Base-by-base conservation (phyloP, 2,888 invertebrate genomes). In the Stomorhina lunata region DNA sequence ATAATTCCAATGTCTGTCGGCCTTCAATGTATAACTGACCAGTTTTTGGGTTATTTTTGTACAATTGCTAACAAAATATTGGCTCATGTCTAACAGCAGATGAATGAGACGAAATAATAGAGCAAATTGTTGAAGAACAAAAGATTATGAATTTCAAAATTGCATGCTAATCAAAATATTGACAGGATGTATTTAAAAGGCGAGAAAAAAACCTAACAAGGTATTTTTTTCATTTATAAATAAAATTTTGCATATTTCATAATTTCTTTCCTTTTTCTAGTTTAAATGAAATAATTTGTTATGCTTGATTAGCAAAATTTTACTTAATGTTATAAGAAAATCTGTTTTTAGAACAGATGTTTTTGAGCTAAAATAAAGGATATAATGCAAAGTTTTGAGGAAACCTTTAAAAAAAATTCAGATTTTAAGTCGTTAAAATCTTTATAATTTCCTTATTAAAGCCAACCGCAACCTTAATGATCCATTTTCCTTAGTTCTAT, bases 81-180 rank as follows among this genome's bases (percentile, higher is more conserved):
- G n/a, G 17, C 2, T 29, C 12, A 10, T 50, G n/a, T 27, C 2
- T 2, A 9, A 15, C 0, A 34, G 17, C 22, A 71, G 6, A 61
- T 43, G 17, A 45, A 55, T 65, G 65, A 25, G n/a, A 2, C 4
- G 2, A 4, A 53, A 45, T 15, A 55, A 57, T 25, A 4, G 12
- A n/a, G n/a, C n/a, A n/a, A n/a, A n/a, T n/a, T n/a, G n/a, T 15
- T 20, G 12, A 10, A 27, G n/a, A 34, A 66, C 43, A 81, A 81
- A 32, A 71, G 48, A 40, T 57, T 71, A 80, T 65, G 69, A 69
- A 25, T 57, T 7, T 22, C 9, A 55, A 68, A 73, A 77, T 81
- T 73, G 77, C 77, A 81, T 63, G 81, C 59, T 72, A 72, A 77
- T 81, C 77, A 81, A 77, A 81, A 78, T 78, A 81, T 68, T 71